These are phyloP conservation scores for Platygyra sinensis DNA, from an alignment of 64 coral and sea anemone genomes.

Conservation along the genomic window DNA sequence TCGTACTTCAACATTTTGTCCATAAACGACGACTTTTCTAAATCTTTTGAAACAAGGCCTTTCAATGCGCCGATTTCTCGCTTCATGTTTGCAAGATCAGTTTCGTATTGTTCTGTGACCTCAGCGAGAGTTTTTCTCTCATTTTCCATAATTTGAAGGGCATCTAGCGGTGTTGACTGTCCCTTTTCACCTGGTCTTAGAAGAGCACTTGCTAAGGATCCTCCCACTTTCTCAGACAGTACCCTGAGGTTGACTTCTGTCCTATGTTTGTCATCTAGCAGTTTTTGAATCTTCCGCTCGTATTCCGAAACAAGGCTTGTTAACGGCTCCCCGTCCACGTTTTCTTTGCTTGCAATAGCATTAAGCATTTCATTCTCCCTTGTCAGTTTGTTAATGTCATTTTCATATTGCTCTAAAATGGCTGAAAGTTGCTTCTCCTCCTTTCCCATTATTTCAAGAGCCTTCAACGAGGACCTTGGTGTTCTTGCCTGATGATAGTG, in stretches of 20 bases:
- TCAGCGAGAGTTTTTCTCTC: slow-evolving; percentile 59
- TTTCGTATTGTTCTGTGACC: slow-evolving; percentile 55
- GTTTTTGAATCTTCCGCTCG: slow-evolving; percentile 13
- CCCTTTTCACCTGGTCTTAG: background rate
- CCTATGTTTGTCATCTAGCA: background rate
- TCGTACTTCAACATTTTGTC: slow-evolving; percentile 32
- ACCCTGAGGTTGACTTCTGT: background rate
- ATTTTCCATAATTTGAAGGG: slow-evolving; percentile 42
- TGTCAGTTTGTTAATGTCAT: slow-evolving; percentile 43
- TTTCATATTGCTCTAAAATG: slow-evolving; percentile 66
- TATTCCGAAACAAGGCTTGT: slow-evolving; percentile 2
- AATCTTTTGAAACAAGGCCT: slow-evolving; percentile 14
- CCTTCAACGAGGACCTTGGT: background rate
- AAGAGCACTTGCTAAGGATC: background rate
- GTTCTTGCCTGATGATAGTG: background rate
- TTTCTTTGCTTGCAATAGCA: slow-evolving; percentile 1
- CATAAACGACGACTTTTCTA: slow-evolving; percentile 24
- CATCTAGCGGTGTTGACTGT: background rate
- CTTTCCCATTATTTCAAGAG: slow-evolving; percentile 38
- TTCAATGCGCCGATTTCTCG: slow-evolving; percentile 1
- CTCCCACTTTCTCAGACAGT: background rate
- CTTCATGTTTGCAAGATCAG: slow-evolving; percentile 33
- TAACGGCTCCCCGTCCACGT: background rate
- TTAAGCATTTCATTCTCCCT: slow-evolving; percentile 46
- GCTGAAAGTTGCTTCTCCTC: slow-evolving; percentile 53